phyloP scores from a whole-genome alignment of 2,888 invertebrate species.

The Melipona beecheii region DNA sequence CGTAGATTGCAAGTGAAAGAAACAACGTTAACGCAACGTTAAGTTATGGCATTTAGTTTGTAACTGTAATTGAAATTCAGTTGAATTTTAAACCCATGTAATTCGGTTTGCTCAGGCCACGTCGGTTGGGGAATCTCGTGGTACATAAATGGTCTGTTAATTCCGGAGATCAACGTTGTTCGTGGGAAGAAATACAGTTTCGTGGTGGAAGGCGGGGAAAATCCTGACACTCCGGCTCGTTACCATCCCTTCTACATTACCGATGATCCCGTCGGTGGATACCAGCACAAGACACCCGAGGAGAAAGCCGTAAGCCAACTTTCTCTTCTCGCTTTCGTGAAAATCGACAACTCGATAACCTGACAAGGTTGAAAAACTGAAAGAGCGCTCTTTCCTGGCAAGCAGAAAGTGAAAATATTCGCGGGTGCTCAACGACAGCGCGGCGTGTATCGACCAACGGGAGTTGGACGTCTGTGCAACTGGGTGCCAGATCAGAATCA shows the following conservation, averaged over 20 bases:
- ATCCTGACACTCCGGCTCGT: constrained; percentile 91
- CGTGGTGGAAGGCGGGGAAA: constrained; percentile 93
- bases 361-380: background rate
- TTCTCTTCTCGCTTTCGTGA: background rate
- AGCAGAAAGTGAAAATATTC: constrained; percentile 90
- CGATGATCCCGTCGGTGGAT: constrained; percentile 96
- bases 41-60: background rate
- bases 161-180: constrained; percentile 95
- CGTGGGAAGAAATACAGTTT: constrained; percentile 95
- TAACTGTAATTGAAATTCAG: background rate
- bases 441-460: constrained; percentile 90
- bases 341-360: background rate
- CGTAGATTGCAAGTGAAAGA: background rate
- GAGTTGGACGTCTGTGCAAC: constrained; percentile 93
- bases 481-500: constrained; percentile 92
- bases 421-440: constrained; percentile 91
- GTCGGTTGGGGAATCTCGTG: constrained; percentile 97
- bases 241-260: constrained; percentile 98
- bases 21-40: background rate
- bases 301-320: constrained; percentile 89
- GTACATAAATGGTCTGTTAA: constrained; percentile 97
- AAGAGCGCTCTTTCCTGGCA: too few species aligned
- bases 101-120: constrained; percentile 87
- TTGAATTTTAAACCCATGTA: background rate
- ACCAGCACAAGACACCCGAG: constrained; percentile 91